These are phyloP conservation scores for Drosophila lowei DNA, from an alignment of 1,140 invertebrate genomes.

Conservation along the genomic window DNA sequence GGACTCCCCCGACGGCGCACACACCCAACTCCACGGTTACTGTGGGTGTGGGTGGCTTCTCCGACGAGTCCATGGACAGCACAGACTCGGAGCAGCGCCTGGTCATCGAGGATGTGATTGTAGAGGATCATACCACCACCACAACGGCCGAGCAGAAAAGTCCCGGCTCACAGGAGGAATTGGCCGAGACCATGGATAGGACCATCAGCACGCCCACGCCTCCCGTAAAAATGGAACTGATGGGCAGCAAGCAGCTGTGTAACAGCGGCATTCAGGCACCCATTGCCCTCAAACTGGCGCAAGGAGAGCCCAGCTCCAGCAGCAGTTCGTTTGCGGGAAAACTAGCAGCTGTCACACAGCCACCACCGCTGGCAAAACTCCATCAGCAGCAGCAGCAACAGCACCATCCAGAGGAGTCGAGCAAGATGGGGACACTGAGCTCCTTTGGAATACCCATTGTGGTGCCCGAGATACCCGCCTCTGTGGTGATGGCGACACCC, in stretches of 20 bases:
- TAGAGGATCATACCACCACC: conserved; percentile 53
- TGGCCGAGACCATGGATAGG: conserved; percentile 25
- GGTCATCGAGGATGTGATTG: conserved; percentile 84
- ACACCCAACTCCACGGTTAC: conserved; percentile 39
- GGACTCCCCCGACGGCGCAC: conserved; percentile 55
- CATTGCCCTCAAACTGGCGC: conserved; percentile 54
- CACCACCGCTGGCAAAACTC: conserved; percentile 23
- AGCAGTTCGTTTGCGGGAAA: conserved; percentile 38
- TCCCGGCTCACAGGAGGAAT: conserved; percentile 47
- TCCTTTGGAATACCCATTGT: conserved; percentile 67
- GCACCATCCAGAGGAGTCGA: background rate
- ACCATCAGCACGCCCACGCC: conserved; percentile 34
- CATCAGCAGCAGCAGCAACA: background rate
- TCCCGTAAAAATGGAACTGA: conserved; percentile 60
- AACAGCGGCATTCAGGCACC: conserved; percentile 53
- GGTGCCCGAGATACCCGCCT: conserved; percentile 73
- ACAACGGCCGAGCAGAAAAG: conserved; percentile 62
- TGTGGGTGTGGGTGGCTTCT: conserved; percentile 44
- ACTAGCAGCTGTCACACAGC: conserved; percentile 17
- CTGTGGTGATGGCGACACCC: conserved; percentile 64
- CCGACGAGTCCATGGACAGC: conserved; percentile 86
- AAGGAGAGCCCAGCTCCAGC: background rate
- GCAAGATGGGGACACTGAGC: conserved; percentile 2
- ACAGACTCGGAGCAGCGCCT: conserved; percentile 89
- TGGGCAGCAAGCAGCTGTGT: conserved; percentile 30